Evolutionary conservation across 2,888 invertebrate genomes (phyloP).

Genomic region (Harpalus rubripes): DNA sequence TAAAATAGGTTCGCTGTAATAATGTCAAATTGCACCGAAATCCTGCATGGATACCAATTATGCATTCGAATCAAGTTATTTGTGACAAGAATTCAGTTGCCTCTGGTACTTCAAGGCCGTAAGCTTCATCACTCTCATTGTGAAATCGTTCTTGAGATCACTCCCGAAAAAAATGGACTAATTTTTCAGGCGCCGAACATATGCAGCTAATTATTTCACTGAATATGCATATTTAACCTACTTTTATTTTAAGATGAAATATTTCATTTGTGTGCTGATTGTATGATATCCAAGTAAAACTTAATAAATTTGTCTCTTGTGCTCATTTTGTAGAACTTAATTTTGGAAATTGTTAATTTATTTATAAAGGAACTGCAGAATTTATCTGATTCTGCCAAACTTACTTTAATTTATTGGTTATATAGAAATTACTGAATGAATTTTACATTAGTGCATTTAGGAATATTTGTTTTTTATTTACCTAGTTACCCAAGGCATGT

Average conservation of each 20-base stretch:
- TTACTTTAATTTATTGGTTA: too few species aligned
- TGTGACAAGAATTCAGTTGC: conserved; percentile 23
- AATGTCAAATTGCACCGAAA: conserved; percentile 8
- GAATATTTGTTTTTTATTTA: too few species aligned
- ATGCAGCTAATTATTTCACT: background rate
- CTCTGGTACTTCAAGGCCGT: conserved; percentile 3
- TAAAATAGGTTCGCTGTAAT: background rate
- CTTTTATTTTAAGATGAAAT: conserved; percentile 23
- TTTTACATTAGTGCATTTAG: too few species aligned
- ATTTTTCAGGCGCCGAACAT: background rate
- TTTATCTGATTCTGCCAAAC: too few species aligned
- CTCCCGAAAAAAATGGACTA: background rate
- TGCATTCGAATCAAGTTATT: background rate
- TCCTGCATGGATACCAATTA: background rate
- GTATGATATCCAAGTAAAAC: conserved; percentile 24
- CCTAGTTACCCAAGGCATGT: too few species aligned
- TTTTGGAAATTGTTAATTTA: background rate
- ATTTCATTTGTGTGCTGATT: conserved; percentile 27
- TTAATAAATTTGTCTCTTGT: conserved; percentile 9
- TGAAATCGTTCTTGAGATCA: background rate
- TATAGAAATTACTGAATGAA: too few species aligned
- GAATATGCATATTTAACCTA: conserved; percentile 9
- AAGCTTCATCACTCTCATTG: background rate
- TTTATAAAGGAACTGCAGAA: too few species aligned
- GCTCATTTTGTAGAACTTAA: background rate